These are phyloP conservation scores for Tenrec ecaudatus DNA, from an alignment of 2,113 vertebrate genomes.

Conservation along the genomic window DNA sequence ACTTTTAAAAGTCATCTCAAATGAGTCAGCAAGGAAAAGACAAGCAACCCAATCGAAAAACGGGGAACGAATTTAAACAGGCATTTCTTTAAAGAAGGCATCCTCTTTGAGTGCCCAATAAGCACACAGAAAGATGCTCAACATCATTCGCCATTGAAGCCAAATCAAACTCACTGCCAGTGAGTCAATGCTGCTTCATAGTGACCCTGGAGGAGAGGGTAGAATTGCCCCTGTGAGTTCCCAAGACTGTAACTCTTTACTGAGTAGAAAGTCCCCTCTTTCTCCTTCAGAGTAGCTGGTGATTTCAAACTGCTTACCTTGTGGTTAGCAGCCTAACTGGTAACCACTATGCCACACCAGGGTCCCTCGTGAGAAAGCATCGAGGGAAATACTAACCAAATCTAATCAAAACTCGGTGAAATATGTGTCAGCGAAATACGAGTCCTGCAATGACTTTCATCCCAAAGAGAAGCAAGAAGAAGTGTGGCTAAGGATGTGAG, in stretches of 20 bases:
- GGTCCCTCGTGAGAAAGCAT: too few relatives aligned
- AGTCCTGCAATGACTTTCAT: neutral
- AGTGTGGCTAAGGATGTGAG: neutral
- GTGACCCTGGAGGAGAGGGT: too few relatives aligned
- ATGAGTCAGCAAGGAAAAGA: constrained; percentile 28
- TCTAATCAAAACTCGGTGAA: neutral
- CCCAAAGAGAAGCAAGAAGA: constrained; percentile 53
- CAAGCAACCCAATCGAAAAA: constrained; percentile 18
- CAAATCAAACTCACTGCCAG: too few relatives aligned
- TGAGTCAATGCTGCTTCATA: too few relatives aligned
- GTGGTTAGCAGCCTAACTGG: too few relatives aligned
- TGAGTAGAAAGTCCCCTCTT: too few relatives aligned
- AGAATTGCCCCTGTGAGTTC: too few relatives aligned
- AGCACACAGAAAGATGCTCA: neutral
- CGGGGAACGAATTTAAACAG: constrained; percentile 22
- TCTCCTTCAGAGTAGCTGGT: too few relatives aligned
- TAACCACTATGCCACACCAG: too few relatives aligned
- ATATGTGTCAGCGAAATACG: too few relatives aligned
- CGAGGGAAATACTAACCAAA: constrained; percentile 34
- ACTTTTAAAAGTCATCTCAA: constrained; percentile 37
- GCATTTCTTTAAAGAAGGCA: constrained; percentile 58
- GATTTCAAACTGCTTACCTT: too few relatives aligned
- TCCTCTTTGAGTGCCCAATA: neutral
- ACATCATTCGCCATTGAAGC: neutral
- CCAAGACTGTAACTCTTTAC: too few relatives aligned